Conservation (phyloP, 2,797 vertebrate species). For the Smutsia temminckii region DNA sequence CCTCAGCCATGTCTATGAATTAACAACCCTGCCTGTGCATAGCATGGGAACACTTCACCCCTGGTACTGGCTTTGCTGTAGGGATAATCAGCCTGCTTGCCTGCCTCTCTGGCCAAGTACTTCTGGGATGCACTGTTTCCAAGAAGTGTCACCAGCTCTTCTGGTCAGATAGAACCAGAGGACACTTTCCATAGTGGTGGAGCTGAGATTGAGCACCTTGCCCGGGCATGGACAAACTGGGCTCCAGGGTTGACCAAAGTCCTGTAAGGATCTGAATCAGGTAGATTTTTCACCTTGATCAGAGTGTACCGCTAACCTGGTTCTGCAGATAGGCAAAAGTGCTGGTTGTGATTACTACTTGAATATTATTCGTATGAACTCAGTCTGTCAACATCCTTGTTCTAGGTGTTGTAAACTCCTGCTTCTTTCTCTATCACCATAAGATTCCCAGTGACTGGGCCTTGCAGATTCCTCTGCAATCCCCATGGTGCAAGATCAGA, state of each 20-base stretch:
- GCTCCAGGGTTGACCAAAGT: neutral
- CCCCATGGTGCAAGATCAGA: no score
- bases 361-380: neutral
- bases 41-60: neutral
- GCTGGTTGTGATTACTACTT: neutral
- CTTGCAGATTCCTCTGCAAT: no score
- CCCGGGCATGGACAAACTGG: neutral
- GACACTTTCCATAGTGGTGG: neutral
- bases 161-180: neutral
- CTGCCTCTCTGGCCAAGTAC: neutral
- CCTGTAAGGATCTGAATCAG: neutral
- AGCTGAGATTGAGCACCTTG: neutral
- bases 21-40: neutral
- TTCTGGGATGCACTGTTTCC: accelerated
- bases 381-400: neutral
- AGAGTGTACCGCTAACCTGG: neutral
- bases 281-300: neutral
- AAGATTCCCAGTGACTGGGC: neutral
- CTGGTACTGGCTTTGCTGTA: neutral
- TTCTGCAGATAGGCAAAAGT: neutral
- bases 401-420: neutral
- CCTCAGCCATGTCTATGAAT: neutral
- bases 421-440: no score
- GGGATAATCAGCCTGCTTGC: neutral
- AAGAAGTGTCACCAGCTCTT: neutral